These are phyloP conservation scores for Leptonema lineaticorne DNA, from an alignment of 1,140 invertebrate species.

Conservation along the genomic window DNA sequence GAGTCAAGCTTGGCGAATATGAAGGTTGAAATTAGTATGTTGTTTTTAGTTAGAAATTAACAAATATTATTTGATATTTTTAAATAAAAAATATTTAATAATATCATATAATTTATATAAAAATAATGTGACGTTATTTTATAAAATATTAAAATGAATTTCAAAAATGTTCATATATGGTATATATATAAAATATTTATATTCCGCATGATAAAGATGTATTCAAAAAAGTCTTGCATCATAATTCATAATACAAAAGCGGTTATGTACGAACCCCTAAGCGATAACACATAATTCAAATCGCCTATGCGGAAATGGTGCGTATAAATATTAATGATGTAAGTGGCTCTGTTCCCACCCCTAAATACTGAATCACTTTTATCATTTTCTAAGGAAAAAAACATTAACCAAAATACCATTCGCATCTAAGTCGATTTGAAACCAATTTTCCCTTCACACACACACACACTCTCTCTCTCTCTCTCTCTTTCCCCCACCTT, in stretches of 20 bases:
- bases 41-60: too few relatives aligned
- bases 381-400: neutral
- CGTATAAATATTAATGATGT: conserved; percentile 15
- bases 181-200: conserved; percentile 12
- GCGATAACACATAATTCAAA: conserved; percentile 17
- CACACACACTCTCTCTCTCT: too few relatives aligned
- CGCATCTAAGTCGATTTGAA: neutral
- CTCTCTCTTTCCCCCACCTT: too few relatives aligned
- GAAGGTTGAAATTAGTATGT: too few relatives aligned
- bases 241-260: conserved; percentile 9
- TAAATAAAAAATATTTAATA: too few relatives aligned
- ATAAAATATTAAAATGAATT: too few relatives aligned
- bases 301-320: conserved; percentile 7
- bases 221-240: neutral
- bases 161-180: too few relatives aligned
- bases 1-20: too few relatives aligned
- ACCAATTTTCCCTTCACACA: too few relatives aligned
- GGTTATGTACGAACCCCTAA: neutral
- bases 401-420: neutral
- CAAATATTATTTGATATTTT: too few relatives aligned
- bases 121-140: too few relatives aligned
- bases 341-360: neutral
- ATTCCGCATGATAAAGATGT: neutral
- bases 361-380: conserved; percentile 9
- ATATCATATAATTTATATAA: too few relatives aligned